These are phyloP conservation scores for Cephus sareptanus DNA, from an alignment of 2,888 invertebrate species.

Conservation along the genomic window DNA sequence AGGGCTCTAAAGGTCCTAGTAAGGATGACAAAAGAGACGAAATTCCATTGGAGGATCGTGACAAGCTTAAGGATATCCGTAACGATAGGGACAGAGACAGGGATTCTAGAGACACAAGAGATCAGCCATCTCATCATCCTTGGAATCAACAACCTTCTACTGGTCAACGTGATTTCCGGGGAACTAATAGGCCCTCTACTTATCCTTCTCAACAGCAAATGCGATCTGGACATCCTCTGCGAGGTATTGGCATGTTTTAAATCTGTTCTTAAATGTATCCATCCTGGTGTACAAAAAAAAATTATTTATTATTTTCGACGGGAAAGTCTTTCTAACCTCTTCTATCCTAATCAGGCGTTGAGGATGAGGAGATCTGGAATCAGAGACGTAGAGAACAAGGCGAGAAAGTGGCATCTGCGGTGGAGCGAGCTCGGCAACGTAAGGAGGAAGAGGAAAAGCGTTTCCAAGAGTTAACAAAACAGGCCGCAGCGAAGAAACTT, in stretches of 20 bases:
- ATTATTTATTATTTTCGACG: neutral
- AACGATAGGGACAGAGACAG: slow-evolving; percentile 23
- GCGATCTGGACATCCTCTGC: slow-evolving; percentile 59
- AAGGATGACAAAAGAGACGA: slow-evolving; percentile 51
- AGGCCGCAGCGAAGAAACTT: slow-evolving; percentile 74
- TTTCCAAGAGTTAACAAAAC: slow-evolving; percentile 73
- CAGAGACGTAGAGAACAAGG: slow-evolving; percentile 76
- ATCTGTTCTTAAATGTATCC: neutral
- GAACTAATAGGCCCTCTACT: slow-evolving; percentile 52
- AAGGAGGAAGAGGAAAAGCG: slow-evolving; percentile 91
- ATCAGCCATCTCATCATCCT: slow-evolving; percentile 40
- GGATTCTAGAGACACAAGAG: slow-evolving; percentile 32
- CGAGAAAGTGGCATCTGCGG: slow-evolving; percentile 81
- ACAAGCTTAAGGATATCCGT: slow-evolving; percentile 50
- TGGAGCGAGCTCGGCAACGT: slow-evolving; percentile 85
- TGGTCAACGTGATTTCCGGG: slow-evolving; percentile 48
- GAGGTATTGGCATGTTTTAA: slow-evolving; percentile 39
- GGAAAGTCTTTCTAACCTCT: neutral
- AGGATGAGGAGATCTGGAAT: slow-evolving; percentile 78
- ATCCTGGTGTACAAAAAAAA: neutral
- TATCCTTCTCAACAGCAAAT: slow-evolving; percentile 57
- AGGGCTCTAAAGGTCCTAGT: slow-evolving; percentile 1
- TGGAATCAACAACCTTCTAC: slow-evolving; percentile 47
- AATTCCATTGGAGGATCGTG: slow-evolving; percentile 43
- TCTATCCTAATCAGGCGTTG: slow-evolving; percentile 47